Percentiles rank a stretch among this genome's conserved stretches.
phyloP scores from a whole-genome alignment of 2,113 vertebrate genomes.

The Gobiocypris rarus region DNA sequence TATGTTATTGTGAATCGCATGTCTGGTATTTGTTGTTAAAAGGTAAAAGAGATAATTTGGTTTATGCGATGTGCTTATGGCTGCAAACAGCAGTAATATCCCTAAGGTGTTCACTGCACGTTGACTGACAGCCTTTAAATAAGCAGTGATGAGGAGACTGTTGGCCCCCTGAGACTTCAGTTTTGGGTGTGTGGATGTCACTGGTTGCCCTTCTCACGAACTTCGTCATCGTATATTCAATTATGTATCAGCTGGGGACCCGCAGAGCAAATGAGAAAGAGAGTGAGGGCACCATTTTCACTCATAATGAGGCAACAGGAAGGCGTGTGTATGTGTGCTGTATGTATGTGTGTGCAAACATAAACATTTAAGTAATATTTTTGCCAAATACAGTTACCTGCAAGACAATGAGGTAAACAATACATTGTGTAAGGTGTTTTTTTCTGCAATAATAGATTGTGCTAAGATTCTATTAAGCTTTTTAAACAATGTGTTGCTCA shows the following conservation, averaged over 20 bases:
- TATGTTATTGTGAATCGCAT: background rate
- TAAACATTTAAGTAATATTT: background rate
- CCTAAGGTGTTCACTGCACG: constrained; percentile 8
- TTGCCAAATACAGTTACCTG: background rate
- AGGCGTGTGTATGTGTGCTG: constrained; percentile 20
- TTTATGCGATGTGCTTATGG: background rate
- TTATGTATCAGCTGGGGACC: constrained; percentile 53
- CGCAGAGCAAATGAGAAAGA: constrained; percentile 40
- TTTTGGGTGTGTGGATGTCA: constrained; percentile 32
- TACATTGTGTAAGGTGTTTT: background rate
- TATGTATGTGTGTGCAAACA: constrained; percentile 19
- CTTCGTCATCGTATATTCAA: constrained; percentile 52
- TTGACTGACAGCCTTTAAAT: constrained; percentile 51
- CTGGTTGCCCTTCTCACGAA: constrained; percentile 52
- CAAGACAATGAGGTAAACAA: background rate
- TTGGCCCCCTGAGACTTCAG: constrained; percentile 3
- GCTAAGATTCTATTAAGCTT: background rate
- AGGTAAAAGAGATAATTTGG: background rate
- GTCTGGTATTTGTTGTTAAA: constrained; percentile 18
- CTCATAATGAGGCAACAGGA: constrained; percentile 14
- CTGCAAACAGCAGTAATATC: constrained; percentile 9
- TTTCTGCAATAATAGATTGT: background rate
- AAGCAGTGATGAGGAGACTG: constrained; percentile 41
- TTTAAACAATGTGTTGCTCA: background rate
- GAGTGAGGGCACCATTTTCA: constrained; percentile 28